Percentiles rank a stretch among this genome's conserved stretches.
These are phyloP conservation scores for Cryptoprocta ferox DNA, from an alignment of 2,797 vertebrate genomes.

Conservation along the genomic window DNA sequence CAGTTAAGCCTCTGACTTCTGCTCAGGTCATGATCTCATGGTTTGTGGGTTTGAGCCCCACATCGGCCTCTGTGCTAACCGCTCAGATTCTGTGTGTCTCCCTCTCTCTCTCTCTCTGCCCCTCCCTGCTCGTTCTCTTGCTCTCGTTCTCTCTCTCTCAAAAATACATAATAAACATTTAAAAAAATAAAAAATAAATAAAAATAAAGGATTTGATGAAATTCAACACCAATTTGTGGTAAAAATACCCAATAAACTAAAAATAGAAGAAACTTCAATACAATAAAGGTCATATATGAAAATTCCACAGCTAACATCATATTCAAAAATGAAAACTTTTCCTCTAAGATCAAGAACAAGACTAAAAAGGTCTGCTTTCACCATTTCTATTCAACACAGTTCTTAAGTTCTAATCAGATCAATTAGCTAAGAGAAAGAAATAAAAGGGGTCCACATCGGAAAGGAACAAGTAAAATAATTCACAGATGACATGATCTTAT, in stretches of 20 bases:
- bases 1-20: too few species aligned
- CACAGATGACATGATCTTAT: not conserved
- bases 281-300: not conserved
- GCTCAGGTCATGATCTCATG: too few species aligned
- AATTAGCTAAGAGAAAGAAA: not conserved
- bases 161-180: too few species aligned
- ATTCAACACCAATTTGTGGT: not conserved
- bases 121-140: too few species aligned
- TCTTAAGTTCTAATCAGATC: not conserved
- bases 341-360: not conserved
- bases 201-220: not conserved
- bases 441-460: not conserved
- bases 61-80: too few species aligned
- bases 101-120: too few species aligned
- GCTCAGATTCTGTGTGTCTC: too few species aligned
- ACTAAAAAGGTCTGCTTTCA: not conserved
- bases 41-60: too few species aligned
- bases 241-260: not conserved
- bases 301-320: not conserved
- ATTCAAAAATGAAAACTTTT: not conserved
- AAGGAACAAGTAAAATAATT: not conserved
- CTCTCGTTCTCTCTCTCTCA: too few species aligned
- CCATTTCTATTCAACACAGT: not conserved
- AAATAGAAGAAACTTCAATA: not conserved
- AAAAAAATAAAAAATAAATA: too few species aligned